Evolutionary conservation across 2,113 vertebrate genomes (phyloP).

Genomic region (Micronycteris hirsuta): DNA sequence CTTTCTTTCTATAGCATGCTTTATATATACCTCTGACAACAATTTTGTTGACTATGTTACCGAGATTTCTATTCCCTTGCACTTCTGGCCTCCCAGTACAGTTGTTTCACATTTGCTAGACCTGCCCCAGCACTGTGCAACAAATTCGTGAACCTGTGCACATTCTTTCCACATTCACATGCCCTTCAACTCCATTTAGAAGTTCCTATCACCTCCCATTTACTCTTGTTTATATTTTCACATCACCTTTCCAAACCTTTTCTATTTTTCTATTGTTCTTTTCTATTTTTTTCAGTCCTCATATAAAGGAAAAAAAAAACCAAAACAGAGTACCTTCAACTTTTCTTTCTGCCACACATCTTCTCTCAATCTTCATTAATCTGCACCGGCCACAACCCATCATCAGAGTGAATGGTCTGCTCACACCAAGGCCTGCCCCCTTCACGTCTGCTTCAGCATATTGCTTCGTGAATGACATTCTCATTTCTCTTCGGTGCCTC

Average conservation of each 20-base stretch:
- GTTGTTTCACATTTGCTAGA: neutral
- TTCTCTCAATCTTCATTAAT: neutral
- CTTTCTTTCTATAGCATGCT: neutral
- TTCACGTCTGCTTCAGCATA: neutral
- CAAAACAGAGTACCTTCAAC: neutral
- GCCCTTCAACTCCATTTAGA: neutral
- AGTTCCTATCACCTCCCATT: neutral
- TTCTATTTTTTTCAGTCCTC: neutral
- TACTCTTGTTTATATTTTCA: neutral
- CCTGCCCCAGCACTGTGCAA: neutral
- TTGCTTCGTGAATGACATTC: neutral
- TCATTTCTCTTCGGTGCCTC: neutral
- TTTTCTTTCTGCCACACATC: neutral
- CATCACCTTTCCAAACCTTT: neutral
- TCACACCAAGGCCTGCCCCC: accelerated
- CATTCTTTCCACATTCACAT: neutral
- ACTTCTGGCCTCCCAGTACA: neutral
- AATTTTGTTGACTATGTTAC: neutral
- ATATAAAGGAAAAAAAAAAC: neutral
- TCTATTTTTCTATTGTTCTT: neutral
- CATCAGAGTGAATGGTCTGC: neutral
- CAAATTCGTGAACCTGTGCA: neutral
- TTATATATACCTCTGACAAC: neutral
- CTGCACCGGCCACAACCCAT: neutral
- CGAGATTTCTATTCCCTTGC: neutral